Evolutionary conservation across 2,888 invertebrate species (phyloP).

Genomic region (Odontocolon sp.): DNA sequence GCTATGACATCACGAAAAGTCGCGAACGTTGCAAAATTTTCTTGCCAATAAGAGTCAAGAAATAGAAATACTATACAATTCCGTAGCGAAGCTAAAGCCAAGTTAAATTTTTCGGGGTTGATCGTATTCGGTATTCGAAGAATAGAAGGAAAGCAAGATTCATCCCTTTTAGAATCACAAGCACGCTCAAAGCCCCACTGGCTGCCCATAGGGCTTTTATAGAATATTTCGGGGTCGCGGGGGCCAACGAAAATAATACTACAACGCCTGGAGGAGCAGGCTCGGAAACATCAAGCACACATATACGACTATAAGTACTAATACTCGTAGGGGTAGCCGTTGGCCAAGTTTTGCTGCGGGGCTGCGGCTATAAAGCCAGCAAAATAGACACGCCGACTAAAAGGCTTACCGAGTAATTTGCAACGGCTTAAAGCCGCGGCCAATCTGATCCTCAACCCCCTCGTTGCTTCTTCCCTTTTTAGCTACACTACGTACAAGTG

Average conservation of each 20-base stretch:
- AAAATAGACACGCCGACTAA: slow-evolving; percentile 76
- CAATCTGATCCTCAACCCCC: slow-evolving; percentile 74
- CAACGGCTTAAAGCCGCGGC: slow-evolving; percentile 77
- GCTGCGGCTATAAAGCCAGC: slow-evolving; percentile 63
- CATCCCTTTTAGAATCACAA: slow-evolving; percentile 41
- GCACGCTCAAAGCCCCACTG: slow-evolving; percentile 23
- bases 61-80: too few species aligned
- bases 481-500: slow-evolving; percentile 65
- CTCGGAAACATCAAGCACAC: neutral
- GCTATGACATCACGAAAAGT: too few species aligned
- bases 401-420: slow-evolving; percentile 80
- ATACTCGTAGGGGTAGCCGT: slow-evolving; percentile 10
- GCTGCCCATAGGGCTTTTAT: slow-evolving; percentile 41
- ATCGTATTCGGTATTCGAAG: too few species aligned
- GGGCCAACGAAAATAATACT: slow-evolving; percentile 42
- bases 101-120: too few species aligned
- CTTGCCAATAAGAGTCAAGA: too few species aligned
- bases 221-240: slow-evolving; percentile 6
- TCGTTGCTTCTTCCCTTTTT: slow-evolving; percentile 18
- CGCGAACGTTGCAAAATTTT: too few species aligned
- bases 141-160: slow-evolving; percentile 30
- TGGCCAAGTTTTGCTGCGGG: slow-evolving; percentile 8
- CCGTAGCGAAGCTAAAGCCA: too few species aligned
- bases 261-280: slow-evolving; percentile 42
- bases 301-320: neutral